Base-by-base conservation (phyloP, 2,888 invertebrate genomes). In the Erebia ligea region DNA sequence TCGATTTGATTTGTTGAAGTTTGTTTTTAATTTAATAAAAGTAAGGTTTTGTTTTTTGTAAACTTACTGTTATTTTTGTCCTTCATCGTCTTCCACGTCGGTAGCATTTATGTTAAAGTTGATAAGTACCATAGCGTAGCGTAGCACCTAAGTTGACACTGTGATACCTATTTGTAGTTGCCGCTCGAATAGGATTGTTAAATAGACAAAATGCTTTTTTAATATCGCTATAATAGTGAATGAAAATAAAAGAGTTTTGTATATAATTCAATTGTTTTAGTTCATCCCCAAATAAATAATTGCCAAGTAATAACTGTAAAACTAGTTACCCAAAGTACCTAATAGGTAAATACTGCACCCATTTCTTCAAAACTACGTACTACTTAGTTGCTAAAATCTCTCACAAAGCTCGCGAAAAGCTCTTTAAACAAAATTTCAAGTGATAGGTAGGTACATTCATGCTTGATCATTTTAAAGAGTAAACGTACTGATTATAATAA, bases 1-100 rank as follows among this genome's bases (percentile, higher is more conserved):
- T 86, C 82, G 87, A 85, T 90, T 89, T 86, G 10, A 88, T 87
- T 89, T 92, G 92, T 92, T 92, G 86, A 89, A 87, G 89, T 92
- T 88, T 84, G 84, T 87, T 86, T 87, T 86, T 89, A 88, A 89
- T 88, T 86, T 87, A 90, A 89, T 88, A 88, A 92, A 92, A 81
- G 40, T 88, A 89, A 90, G 86, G 82, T 84, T 87, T 88, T 88
- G 86, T 89, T 91, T 90, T 74, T 73, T 68, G 61, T 74, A 79
- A 76, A 70, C 77, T 80, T 81, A 85, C 80, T 86, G 88, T 92
- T 88, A 86, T 91, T 91, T 88, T 87, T 85, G 80, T 84, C 88
- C 82, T 86, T 86, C 81, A 84, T 84, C 82, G 87, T 91, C 87
- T 90, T 89, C 88, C 89, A 83, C 86, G 83, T 85, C 86, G 84